A percentile compares a stretch with the other conserved stretches of the same genome.
Evolutionary conservation across 2,113 vertebrate species (phyloP).

Genomic region (Dicentrarchus labrax): DNA sequence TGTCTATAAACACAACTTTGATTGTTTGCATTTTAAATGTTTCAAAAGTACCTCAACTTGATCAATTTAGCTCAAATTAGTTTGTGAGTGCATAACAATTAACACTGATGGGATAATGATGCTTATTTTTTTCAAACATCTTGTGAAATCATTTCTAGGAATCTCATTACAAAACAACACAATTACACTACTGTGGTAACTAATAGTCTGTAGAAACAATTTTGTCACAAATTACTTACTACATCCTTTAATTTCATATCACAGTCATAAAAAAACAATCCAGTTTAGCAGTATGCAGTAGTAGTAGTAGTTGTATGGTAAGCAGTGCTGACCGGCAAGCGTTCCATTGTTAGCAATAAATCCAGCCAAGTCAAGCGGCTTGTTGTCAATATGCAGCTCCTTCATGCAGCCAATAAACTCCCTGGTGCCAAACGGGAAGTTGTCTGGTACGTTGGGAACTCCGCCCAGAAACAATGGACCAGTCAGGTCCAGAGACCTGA

Average conservation of each 20-base stretch:
- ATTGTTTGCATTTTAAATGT: neutral
- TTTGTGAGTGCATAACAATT: neutral
- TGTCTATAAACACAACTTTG: too few species aligned
- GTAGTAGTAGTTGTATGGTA: neutral
- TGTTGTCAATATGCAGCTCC: conserved; percentile 95
- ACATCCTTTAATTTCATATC: neutral
- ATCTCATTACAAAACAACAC: neutral
- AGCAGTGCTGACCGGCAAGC: conserved; percentile 85
- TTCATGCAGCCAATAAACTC: conserved; percentile 98
- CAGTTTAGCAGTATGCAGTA: too few species aligned
- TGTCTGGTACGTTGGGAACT: conserved; percentile 96
- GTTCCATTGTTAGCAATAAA: conserved; percentile 98
- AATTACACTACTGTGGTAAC: neutral
- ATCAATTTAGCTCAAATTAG: neutral
- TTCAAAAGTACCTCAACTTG: too few species aligned
- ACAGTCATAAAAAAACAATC: neutral
- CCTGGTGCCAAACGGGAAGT: conserved; percentile 92
- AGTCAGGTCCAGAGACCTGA: conserved; percentile 96
- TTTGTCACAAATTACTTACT: too few species aligned
- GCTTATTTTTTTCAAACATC: neutral
- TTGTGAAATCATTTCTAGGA: too few species aligned
- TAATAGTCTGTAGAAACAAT: neutral
- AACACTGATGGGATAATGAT: neutral
- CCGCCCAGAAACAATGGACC: conserved; percentile 97
- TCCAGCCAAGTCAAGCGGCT: conserved; percentile 92